Evolutionary conservation across 2,888 invertebrate genomes (phyloP), one percentile per base, ranked within the genome.

Genomic region (Microplitis manilae): DNA sequence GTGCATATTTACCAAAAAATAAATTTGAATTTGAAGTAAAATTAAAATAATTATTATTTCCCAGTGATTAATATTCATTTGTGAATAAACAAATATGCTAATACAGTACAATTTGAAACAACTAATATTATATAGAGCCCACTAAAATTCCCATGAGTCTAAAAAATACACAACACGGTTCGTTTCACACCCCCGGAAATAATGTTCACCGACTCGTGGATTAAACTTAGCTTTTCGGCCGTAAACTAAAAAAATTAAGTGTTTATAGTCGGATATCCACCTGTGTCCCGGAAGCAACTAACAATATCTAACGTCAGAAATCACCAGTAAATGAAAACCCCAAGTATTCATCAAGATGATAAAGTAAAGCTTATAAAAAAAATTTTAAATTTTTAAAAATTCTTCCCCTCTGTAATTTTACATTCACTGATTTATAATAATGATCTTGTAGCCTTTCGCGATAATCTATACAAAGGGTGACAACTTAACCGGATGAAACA

Each of bases 401-500:
- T 68, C 72, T 68, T 62, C 77, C 77, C 69, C 40, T 20, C 70
- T 74, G 77, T 68, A 76, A 71, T 79, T 81, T 81, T 80, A 76
- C 79, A 82, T 84, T 84, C 81, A 82, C 80, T 79, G 81, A 81
- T 83, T 82, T 84, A 82, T 82, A 80, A 82, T 81, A 77, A 80
- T 78, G 79, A 80, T 77, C 76, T 78, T 75, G 69, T 67, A 65
- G 76, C 69, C 77, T 78, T 75, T 65, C 50, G 50, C 50, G 50
- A 13, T 13, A 50, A 75, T 76, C 78, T 79, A 82, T 30, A 30
- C 30, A 30, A 30, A 82, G 86, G 86, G 85, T 86, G 71, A 82
- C 84, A 87, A 87, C 87, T 88, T 86, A 87, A 86, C 88, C 88
- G 88, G 87, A 88, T 84, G 87, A 84, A 86, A 87, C 87, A 87